Base-by-base conservation (phyloP, 2,888 invertebrate genomes). In the Patella depressa region DNA sequence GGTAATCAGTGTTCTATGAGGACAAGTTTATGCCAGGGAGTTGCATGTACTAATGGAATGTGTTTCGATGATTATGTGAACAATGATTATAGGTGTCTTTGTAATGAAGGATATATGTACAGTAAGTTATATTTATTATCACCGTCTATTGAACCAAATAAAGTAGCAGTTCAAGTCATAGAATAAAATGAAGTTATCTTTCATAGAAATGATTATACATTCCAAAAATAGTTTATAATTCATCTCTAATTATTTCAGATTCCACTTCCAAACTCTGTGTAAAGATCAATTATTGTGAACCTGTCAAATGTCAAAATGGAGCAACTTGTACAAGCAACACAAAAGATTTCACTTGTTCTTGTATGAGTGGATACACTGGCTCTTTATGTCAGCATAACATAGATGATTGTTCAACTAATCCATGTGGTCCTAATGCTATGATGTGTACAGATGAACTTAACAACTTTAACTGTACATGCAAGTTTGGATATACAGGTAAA, bases 1-100 rank as follows among this genome's bases (percentile, higher is more conserved):
- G 98, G 98, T 71, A 93, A 94, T 71, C 93, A 94, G 82, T 98
- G 98, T 90, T 96, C 97, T 90, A 94, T 91, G 24, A 86, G 89
- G 75, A 19, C 14, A 2, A 75, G 82, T 76, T 74, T 76, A 17
- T 88, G 88, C 77, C 14, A 11, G n/a, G 53, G 54, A 7, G 78
- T 73, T 11, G 72, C 74, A 3, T 86, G 86, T 82, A 78, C 75
- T 34, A 75, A 59, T 29, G 81, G 78, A 2, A 65, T 29, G 29
- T 89, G 88, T 81, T 78, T 87, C 5, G 86, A 87, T 76, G 85
- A 85, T 59, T 82, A 85, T 69, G 71, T 72, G 12, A 34, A 71
- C 53, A 81, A 84, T 73, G 78, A 77, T 15, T 81, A 74, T 71
- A 79, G 76, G 76, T 89, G 89, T 81, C 72, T 87, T 0, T 89